A percentile compares a stretch with the other conserved stretches of the same genome.
Evolutionary conservation across 2,113 vertebrate genomes (phyloP).

Genomic region (Lophius piscatorius): DNA sequence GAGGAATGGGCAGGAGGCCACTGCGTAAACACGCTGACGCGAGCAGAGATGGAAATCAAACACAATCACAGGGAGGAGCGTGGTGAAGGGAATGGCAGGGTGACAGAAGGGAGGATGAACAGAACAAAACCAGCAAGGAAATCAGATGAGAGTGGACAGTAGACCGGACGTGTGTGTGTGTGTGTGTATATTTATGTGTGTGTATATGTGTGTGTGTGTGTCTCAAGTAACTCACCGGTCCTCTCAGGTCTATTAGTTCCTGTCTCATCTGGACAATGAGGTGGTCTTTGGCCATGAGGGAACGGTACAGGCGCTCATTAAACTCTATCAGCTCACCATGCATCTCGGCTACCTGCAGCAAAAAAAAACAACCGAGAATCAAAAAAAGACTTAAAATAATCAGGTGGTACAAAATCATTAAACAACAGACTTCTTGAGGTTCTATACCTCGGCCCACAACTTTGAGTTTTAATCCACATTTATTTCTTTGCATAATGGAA

Average conservation of each 20-base stretch:
- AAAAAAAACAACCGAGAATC: no score
- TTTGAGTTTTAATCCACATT: no score
- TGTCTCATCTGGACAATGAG: slow-evolving; percentile 97
- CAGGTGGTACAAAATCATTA: no score
- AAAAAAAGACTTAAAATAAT: no score
- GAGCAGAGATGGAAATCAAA: slow-evolving; percentile 32
- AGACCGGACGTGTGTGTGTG: slow-evolving; percentile 5
- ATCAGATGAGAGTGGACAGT: slow-evolving; percentile 9
- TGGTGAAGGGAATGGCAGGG: not conserved
- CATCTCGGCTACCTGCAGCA: slow-evolving; percentile 96
- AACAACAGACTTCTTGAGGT: no score
- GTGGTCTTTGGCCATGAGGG: slow-evolving; percentile 94
- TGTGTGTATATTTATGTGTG: slow-evolving; percentile 23
- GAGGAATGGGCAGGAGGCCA: slow-evolving; percentile 8
- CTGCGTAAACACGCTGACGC: slow-evolving; percentile 3
- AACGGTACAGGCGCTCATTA: slow-evolving; percentile 94
- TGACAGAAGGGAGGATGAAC: not conserved
- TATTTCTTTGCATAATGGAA: no score
- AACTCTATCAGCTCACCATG: slow-evolving; percentile 98
- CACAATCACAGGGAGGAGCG: not conserved
- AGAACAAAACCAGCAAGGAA: not conserved
- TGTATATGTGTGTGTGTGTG: slow-evolving; percentile 14
- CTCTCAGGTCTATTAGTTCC: slow-evolving; percentile 95
- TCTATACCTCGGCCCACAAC: no score
- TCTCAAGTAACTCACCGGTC: slow-evolving; percentile 84